Conservation (phyloP, 2,113 vertebrate genomes). For the Terrapene triunguis region DNA sequence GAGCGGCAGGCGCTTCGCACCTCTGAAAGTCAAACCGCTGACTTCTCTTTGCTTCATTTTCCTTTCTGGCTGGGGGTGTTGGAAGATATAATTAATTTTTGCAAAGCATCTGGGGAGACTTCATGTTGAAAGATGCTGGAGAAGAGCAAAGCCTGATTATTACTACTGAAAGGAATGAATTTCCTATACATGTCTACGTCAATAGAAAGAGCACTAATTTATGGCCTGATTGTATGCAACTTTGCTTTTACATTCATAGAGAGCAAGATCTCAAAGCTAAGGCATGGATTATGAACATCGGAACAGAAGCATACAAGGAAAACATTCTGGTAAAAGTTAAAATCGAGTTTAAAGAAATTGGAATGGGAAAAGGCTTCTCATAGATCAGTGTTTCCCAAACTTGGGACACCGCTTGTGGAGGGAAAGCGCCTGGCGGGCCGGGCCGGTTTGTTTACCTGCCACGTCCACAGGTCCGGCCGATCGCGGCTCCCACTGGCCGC, state of each 20-base stretch:
- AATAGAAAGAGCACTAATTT: neutral
- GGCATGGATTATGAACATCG: neutral
- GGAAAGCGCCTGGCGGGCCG: too few species aligned
- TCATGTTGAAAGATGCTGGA: neutral
- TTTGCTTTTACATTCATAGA: conserved; percentile 30
- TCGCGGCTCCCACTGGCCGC: too few species aligned
- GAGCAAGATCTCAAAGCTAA: neutral
- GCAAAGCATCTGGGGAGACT: neutral
- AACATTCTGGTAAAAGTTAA: neutral
- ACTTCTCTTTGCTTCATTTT: neutral
- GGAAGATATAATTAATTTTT: neutral
- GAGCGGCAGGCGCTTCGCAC: neutral
- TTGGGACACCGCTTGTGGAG: too few species aligned
- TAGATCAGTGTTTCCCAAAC: neutral
- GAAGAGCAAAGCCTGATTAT: neutral
- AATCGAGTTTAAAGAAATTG: neutral
- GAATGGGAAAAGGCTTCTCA: conserved; percentile 38
- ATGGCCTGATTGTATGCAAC: conserved; percentile 15
- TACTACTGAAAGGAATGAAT: neutral
- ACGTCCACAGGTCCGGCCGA: too few species aligned
- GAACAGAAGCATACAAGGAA: neutral
- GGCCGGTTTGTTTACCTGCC: too few species aligned
- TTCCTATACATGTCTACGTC: neutral
- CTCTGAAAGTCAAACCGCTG: fast-evolving
- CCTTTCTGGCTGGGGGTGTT: fast-evolving